A percentile compares a stretch with the other conserved stretches of the same genome.
These are phyloP conservation scores for Scaptomyza reducta DNA, from an alignment of 2,888 invertebrate species.

Conservation along the genomic window DNA sequence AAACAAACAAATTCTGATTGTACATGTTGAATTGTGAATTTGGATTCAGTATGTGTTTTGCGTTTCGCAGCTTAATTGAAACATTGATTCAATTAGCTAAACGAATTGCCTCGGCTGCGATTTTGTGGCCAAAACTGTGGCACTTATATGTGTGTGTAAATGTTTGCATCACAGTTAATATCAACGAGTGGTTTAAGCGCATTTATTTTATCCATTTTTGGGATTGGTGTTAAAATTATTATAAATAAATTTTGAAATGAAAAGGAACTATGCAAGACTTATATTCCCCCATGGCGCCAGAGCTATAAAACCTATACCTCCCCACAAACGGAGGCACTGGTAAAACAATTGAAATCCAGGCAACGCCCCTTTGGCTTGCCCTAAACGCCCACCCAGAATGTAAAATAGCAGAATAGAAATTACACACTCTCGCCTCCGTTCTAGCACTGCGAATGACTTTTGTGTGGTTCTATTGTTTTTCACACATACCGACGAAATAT, in stretches of 20 bases:
- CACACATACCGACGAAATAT: constrained; percentile 6
- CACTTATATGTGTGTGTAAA: background rate
- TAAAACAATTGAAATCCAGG: constrained; percentile 37
- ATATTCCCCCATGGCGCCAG: constrained; percentile 4
- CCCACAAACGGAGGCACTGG: background rate
- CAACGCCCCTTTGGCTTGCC: constrained; percentile 24
- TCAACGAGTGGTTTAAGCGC: background rate
- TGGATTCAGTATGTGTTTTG: constrained; percentile 19
- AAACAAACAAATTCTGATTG: constrained; percentile 24
- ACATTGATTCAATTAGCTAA: constrained; percentile 38
- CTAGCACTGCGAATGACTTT: constrained; percentile 5
- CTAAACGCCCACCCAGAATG: constrained; percentile 2
- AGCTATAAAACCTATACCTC: constrained; percentile 29
- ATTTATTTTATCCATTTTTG: background rate
- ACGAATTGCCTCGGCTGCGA: constrained; percentile 17
- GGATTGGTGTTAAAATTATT: background rate
- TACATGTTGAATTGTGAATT: constrained; percentile 29
- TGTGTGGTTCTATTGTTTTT: constrained; percentile 37
- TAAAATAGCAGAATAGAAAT: constrained; percentile 27
- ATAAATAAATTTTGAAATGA: background rate
- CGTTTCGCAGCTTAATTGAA: constrained; percentile 27
- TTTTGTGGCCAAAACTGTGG: background rate
- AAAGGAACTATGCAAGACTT: background rate
- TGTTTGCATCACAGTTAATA: background rate
- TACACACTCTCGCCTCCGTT: background rate